Percentiles rank a stretch among this genome's conserved stretches.
Conservation (phyloP, 2,797 vertebrate genomes). For the Chlorospingus semifuscus region DNA sequence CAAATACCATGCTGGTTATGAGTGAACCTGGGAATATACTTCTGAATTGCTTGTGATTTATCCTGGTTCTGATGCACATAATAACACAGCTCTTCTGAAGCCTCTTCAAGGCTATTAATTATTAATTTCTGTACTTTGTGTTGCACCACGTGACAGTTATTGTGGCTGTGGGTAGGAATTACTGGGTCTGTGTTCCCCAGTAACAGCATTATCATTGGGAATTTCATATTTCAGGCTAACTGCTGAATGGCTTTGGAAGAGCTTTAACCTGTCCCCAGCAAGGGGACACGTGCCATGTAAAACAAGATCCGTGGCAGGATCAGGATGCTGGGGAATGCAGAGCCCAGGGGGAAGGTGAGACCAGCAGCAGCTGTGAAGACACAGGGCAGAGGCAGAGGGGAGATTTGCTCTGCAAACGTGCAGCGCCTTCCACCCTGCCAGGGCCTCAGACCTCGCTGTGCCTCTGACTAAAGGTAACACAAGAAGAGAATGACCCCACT, state of each 20-base stretch:
- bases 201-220: background rate
- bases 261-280: background rate
- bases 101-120: slow-evolving; percentile 55
- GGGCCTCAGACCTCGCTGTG: fast-evolving
- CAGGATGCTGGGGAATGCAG: background rate
- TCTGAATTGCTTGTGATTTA: slow-evolving; percentile 69
- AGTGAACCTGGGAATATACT: slow-evolving; percentile 53
- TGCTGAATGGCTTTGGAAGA: background rate
- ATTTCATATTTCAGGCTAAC: background rate
- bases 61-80: slow-evolving; percentile 27
- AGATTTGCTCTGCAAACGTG: fast-evolving
- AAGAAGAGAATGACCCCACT: fast-evolving
- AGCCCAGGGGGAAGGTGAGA: background rate
- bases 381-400: fast-evolving
- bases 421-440: background rate
- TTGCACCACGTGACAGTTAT: slow-evolving; percentile 21
- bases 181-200: background rate
- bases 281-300: fast-evolving
- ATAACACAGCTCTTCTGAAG: slow-evolving; percentile 28
- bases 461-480: fast-evolving
- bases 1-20: slow-evolving; percentile 32
- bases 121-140: slow-evolving; percentile 63
- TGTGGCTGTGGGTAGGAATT: slow-evolving; percentile 21
- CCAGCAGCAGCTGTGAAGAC: fast-evolving
- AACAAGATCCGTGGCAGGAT: background rate